Conservation (phyloP, 2,888 invertebrate species). For the Hyppa rectilinea region DNA sequence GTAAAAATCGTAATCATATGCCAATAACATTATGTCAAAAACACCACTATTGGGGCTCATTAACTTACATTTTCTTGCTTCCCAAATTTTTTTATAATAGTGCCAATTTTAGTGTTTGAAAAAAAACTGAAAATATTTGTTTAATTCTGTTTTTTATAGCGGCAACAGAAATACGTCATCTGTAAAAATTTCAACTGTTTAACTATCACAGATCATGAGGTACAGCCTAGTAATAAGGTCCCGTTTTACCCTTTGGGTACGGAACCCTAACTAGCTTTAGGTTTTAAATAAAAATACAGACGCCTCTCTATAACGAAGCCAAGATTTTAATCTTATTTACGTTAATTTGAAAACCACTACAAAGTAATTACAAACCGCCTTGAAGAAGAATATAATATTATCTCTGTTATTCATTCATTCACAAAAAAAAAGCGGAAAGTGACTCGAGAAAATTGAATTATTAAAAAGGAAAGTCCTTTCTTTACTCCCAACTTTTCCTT, state of each 20-base stretch:
- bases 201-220: no score
- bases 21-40: neutral
- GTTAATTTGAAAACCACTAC: neutral
- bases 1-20: no score
- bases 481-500: conserved; percentile 30
- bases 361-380: neutral
- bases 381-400: conserved; percentile 23
- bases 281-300: no score
- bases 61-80: neutral
- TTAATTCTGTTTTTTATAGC: no score
- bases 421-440: conserved; percentile 4
- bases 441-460: conserved; percentile 36
- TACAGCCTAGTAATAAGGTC: no score
- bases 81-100: neutral
- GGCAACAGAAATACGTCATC: no score
- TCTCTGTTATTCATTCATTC: conserved; percentile 8
- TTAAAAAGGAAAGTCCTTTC: conserved; percentile 29
- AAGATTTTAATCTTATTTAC: neutral
- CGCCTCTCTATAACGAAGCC: neutral
- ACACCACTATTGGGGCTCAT: neutral
- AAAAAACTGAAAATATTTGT: no score
- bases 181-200: no score
- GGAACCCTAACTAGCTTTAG: no score
- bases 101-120: neutral
- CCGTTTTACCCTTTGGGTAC: no score